Evolutionary conservation across 1,140 invertebrate genomes (phyloP).

Genomic region (Drosophila nigromelanica): DNA sequence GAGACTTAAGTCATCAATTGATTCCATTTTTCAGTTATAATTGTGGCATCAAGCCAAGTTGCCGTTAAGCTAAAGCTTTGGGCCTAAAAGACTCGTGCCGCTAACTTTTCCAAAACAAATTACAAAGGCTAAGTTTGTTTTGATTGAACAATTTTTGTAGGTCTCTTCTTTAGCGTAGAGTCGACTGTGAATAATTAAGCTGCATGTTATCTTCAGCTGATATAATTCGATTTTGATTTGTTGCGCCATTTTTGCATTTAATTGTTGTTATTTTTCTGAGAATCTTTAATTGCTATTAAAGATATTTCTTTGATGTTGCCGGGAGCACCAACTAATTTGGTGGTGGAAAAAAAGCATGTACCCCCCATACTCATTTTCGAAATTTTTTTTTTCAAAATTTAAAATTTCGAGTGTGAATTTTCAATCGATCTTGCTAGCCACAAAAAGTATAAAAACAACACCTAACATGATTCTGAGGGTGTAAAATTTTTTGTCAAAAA

Average conservation of each 20-base stretch:
- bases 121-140: conserved; percentile 12
- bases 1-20: conserved; percentile 25
- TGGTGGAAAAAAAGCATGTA: no score
- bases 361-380: no score
- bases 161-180: neutral
- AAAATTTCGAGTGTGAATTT: no score
- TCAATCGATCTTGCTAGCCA: no score
- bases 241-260: conserved; percentile 77
- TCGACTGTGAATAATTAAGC: conserved; percentile 70
- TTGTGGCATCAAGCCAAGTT: conserved; percentile 58
- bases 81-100: conserved; percentile 51
- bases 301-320: conserved; percentile 43
- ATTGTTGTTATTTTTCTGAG: conserved; percentile 62
- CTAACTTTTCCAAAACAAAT: conserved; percentile 43
- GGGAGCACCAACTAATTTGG: neutral
- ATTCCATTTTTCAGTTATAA: conserved; percentile 38
- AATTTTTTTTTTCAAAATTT: no score
- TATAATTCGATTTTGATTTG: conserved; percentile 76
- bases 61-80: conserved; percentile 37
- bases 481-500: no score
- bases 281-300: conserved; percentile 28
- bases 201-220: conserved; percentile 71
- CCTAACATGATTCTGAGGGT: no score
- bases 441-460: no score
- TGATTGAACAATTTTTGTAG: neutral